A percentile compares a stretch with the other conserved stretches of the same genome.
phyloP scores from a whole-genome alignment of 2,113 vertebrate genomes.

The Pterocles burchelli region DNA sequence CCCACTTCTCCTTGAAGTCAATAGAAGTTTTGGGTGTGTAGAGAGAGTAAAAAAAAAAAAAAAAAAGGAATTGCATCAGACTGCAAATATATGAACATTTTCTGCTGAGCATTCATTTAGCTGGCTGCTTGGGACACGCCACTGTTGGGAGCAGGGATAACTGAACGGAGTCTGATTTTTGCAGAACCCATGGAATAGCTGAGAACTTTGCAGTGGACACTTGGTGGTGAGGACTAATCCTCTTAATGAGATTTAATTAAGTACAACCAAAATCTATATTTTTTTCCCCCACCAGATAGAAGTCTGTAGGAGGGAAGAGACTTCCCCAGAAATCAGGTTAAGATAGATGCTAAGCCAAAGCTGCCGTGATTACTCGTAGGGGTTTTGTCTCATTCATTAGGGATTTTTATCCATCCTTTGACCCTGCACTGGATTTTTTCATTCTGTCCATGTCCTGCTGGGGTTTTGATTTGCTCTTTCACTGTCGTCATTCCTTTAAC shows the following conservation, averaged over 20 bases:
- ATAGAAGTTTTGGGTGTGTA: not conserved
- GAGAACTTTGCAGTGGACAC: not conserved
- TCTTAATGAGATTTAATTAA: not conserved
- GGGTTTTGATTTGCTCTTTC: not conserved
- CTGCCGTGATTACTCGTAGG: not conserved
- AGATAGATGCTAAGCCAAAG: not conserved
- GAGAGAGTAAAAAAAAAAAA: not conserved
- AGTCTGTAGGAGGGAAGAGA: not conserved
- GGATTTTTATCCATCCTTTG: not conserved
- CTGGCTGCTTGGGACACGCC: not conserved
- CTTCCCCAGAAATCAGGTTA: not conserved
- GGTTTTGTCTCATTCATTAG: not conserved
- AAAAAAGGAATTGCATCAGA: conserved; percentile 17
- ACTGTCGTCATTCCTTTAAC: not conserved
- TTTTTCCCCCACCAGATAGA: not conserved
- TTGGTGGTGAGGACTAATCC: too few relatives aligned
- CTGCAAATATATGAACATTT: not conserved
- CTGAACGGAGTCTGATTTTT: not conserved
- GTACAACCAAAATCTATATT: not conserved
- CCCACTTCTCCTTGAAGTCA: not conserved
- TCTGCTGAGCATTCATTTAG: not conserved
- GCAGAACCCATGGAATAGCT: not conserved
- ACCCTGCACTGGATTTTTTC: not conserved
- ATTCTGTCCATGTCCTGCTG: not conserved
- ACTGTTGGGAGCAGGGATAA: not conserved